A percentile compares a stretch with the other conserved stretches of the same genome.
phyloP scores from a whole-genome alignment of 1,140 invertebrate genomes.

The Pseudomyrmex pallidus region DNA sequence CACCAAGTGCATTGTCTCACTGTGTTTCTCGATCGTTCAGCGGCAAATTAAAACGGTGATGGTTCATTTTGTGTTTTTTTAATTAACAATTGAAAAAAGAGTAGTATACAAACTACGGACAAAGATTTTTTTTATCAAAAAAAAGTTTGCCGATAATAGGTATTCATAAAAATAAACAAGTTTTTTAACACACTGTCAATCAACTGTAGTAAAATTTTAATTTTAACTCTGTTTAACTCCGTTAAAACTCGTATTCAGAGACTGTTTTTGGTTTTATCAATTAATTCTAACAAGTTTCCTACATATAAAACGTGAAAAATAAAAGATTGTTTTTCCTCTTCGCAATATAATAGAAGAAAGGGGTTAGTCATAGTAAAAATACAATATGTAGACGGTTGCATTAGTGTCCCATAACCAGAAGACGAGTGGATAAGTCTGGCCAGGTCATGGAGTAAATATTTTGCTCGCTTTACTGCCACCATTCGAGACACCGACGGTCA shows the following conservation, averaged over 20 bases:
- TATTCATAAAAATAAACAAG: no score
- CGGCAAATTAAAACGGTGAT: conserved; percentile 12
- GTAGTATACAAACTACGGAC: not conserved
- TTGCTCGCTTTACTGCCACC: conserved; percentile 71
- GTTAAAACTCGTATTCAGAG: not conserved
- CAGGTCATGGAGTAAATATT: conserved; percentile 76
- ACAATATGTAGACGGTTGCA: conserved; percentile 13
- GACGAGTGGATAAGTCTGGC: conserved; percentile 60
- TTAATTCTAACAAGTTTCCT: conserved; percentile 8
- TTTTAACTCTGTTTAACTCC: no score
- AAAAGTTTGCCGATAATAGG: no score
- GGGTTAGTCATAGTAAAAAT: conserved; percentile 4
- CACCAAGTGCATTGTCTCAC: conserved; percentile 15
- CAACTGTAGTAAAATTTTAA: no score
- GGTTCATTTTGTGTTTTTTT: conserved; percentile 16
- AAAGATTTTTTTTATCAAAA: no score
- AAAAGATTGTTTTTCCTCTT: not conserved
- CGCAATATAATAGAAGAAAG: not conserved
- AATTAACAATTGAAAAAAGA: not conserved
- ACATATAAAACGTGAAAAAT: not conserved
- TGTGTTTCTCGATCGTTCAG: not conserved
- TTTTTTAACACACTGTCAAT: no score
- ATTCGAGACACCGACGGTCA: conserved; percentile 53
- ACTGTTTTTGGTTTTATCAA: not conserved
- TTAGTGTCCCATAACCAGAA: conserved; percentile 31